Evolutionary conservation across 2,797 vertebrate species (phyloP), one percentile per base, ranked within the genome.

Genomic region (Tiaroga cobitis): DNA sequence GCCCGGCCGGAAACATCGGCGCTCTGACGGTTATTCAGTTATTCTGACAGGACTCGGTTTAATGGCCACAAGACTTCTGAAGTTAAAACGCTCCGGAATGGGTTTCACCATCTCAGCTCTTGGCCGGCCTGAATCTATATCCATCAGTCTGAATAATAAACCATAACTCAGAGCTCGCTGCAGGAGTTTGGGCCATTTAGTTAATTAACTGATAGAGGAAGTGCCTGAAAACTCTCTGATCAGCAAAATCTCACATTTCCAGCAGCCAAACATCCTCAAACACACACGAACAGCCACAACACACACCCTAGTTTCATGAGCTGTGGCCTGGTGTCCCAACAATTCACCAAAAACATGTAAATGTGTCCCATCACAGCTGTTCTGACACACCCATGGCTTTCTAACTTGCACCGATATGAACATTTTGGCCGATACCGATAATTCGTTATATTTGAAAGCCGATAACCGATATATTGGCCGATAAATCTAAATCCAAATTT

Each of bases 1-100:
- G 89, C 80, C 92, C 90, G 61, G 61, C 61, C 61, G 61, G 61
- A 63, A 29, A 29, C 61, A 7, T 16, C 13, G 91, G 90, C 84
- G 88, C 83, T 11, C 7, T 83, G 92, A 92, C 82, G 19, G 87
- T 56, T 2, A n/a, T n/a, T 59, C 24, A 80, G 93, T 93, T 92
- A 93, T 94, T 95, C 59, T 93, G 86, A 91, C 78, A 84, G 54
- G 73, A 11, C 84, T 51, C 26, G 0, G 26, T 63, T 63, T 63
- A 63, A 63, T 63, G 61, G 26, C 26, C 9, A 24, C 56, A 3
- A 3, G 26, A 16, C 26, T 65, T 29, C 26, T 8, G 41, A 68
- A 80, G 78, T 80, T 79, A 21, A 43, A 10, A 39, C 46, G 26
- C 39, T 8, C 49, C 39, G 54, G 51, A 68, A 21, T 5, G 18